Evolutionary conservation across 1,140 invertebrate genomes (phyloP), one percentile per base, ranked within the genome.

Genomic region (Dufourea novaeangliae): DNA sequence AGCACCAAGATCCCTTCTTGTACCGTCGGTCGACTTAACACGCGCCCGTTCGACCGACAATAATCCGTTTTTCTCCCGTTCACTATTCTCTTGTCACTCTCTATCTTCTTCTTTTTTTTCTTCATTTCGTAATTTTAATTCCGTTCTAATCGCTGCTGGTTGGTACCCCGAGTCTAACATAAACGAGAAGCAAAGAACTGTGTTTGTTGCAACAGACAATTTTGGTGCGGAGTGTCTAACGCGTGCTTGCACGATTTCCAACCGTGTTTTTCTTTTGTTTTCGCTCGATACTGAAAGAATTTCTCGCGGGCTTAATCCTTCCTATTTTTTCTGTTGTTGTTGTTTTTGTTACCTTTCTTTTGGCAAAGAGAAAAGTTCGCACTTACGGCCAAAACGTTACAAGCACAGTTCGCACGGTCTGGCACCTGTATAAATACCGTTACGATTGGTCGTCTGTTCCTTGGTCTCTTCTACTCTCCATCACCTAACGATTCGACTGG

Each of bases 341-440:
- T 56, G 17, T 29, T 27, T 20, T 52, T n/a, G 1, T 34, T n/a
- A 20, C 46, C 54, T 25, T 12, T 22, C 1, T 67, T 50, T 22
- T 17, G 11, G 62, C 14, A 59, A 75, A 54, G 59, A 50, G 6
- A 25, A 32, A 50, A 7, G n/a, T 6, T 39, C 54, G 64, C 39
- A 44, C 22, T 68, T n/a, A 29, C 39, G 39, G 37, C 50, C 12
- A 78, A 62, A 81, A 88, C 89, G 90, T 91, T 85, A 87, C 91
- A 92, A 91, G 85, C 90, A 91, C 90, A 91, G 91, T 92, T 92
- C 91, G 81, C 84, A 88, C 83, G 80, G 75, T 76, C 22, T 87
- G 82, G 83, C 86, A 89, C 80, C 81, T 84, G 80, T 78, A 88
- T 84, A 82, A n/a, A 86, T 76, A 88, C 57, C 52, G 64, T 82